Evolutionary conservation across 2,888 invertebrate genomes (phyloP).

Genomic region (Callosobruchus maculatus): DNA sequence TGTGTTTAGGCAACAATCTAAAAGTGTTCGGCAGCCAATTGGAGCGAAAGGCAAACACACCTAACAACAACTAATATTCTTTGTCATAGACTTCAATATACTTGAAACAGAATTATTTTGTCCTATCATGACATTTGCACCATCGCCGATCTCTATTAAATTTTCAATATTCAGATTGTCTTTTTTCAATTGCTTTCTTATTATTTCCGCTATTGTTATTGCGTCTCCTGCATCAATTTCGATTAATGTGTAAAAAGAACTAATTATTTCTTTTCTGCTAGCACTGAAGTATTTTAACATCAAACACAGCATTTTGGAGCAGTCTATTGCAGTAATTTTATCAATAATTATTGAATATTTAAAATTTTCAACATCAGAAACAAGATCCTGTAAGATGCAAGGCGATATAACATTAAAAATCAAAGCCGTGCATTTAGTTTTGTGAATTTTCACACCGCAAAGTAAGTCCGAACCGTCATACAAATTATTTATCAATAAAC

Average conservation of each 20-base stretch:
- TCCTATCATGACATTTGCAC: conserved; percentile 28
- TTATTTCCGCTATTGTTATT: background rate
- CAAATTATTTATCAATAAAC: conserved; percentile 8
- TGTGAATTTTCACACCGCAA: conserved; percentile 15
- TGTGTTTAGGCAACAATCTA: too few relatives aligned
- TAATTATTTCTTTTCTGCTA: background rate
- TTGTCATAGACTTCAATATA: conserved; percentile 16
- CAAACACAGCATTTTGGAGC: background rate
- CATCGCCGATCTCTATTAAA: conserved; percentile 26
- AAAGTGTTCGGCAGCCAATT: background rate
- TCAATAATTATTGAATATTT: background rate
- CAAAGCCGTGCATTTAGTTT: conserved; percentile 21
- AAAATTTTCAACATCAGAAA: conserved; percentile 4
- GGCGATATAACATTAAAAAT: conserved; percentile 23
- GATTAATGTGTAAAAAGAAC: background rate
- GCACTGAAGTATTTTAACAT: background rate
- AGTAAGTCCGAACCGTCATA: conserved; percentile 13
- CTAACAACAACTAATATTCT: conserved; percentile 6
- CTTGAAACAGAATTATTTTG: conserved; percentile 23
- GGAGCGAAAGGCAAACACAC: conserved; percentile 3
- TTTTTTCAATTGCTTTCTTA: conserved; percentile 13
- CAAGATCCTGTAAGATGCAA: conserved; percentile 9
- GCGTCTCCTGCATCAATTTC: background rate
- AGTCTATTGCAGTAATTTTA: background rate
- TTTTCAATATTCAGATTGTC: conserved; percentile 22